Evolutionary conservation across 2,113 vertebrate genomes (phyloP).

Genomic region (Onychorhynchus coronatus): DNA sequence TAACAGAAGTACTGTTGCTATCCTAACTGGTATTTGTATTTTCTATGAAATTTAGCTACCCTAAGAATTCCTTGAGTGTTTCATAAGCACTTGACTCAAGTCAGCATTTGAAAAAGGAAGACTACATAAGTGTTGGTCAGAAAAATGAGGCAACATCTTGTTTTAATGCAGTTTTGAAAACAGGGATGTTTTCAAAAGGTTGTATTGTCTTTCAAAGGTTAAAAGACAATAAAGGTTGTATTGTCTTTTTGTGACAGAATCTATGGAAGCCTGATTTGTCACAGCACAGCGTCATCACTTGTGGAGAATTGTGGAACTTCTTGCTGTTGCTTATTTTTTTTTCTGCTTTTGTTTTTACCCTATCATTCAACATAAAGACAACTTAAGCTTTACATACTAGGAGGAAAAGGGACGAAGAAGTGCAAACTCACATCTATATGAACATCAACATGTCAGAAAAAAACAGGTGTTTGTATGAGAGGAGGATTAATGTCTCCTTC

Average conservation of each 20-base stretch:
- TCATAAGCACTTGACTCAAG: background rate
- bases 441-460: background rate
- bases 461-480: background rate
- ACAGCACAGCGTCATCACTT: background rate
- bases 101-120: background rate
- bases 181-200: background rate
- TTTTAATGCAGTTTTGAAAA: background rate
- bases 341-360: background rate
- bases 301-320: background rate
- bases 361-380: background rate
- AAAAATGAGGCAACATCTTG: background rate
- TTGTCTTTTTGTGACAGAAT: slow-evolving; percentile 7
- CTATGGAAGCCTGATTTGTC: slow-evolving; percentile 2
- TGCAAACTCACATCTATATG: background rate
- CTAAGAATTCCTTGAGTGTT: background rate
- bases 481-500: background rate
- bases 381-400: background rate
- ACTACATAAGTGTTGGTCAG: background rate
- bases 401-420: background rate
- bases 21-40: background rate
- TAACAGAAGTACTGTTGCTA: background rate
- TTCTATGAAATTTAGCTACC: background rate
- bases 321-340: background rate
- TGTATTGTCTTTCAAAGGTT: background rate
- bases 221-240: background rate